Base-by-base conservation (phyloP, 2,888 invertebrate genomes). In the Eudemis profundana region DNA sequence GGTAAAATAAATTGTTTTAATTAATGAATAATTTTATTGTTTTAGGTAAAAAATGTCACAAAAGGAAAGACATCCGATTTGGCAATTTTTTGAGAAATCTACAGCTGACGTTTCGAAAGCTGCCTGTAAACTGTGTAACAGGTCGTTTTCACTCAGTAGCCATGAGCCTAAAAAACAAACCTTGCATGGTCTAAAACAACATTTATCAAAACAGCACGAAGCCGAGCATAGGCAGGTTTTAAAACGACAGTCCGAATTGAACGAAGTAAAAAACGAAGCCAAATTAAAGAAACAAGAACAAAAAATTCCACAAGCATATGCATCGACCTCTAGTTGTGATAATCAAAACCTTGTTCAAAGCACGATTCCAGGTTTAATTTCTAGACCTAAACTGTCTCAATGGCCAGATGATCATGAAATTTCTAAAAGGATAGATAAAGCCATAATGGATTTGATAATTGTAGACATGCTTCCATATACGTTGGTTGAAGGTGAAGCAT, bases 361-460 rank as follows among this genome's bases (percentile, higher is more conserved):
- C 47, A 69, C 71, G 3, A 69, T 71, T 38, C 56, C 63, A 62
- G 66, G 67, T 67, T 67, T 68, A 54, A 63, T 62, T 27, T 61
- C 68, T 59, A 69, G 66, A 63, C 44, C 54, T 68, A 69, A 65
- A 68, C 46, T 54, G 50, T 17, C 38, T 49, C 66, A 46, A 40
- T 70, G 69, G 72, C 71, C 73, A 61, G 72, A 72, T 70, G 67
- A 70, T 71, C 69, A 71, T 68, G 69, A 67, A 36, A 61, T 61
- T 61, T n/a, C 46, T n/a, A 57, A 66, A 51, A 68, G 71, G 44
- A 72, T 71, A 47, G 71, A 73, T 51, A 71, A 72, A 67, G 64
- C 72, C 17, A 72, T 71, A 56, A 72, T 72, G 73, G 72, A 72
- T 40, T 49, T 68, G 8, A 73, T 73, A 66, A 72, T 73, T 63